Percentiles rank a stretch among this genome's conserved stretches.
phyloP scores from a whole-genome alignment of 2,113 vertebrate genomes.

The Plecturocebus donacophilus region DNA sequence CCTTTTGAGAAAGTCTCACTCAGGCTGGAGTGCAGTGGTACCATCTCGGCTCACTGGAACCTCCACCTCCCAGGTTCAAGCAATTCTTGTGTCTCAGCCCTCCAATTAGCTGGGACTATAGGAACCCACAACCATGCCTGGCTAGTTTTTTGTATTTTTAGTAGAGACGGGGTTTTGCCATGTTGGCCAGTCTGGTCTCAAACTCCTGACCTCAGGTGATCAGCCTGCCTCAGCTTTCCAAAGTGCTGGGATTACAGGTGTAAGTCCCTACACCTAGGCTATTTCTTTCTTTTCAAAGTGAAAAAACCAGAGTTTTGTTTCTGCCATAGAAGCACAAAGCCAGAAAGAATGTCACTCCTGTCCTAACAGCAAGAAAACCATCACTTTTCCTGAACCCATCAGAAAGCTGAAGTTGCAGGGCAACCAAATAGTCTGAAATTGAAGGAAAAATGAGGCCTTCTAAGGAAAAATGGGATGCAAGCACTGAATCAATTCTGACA shows the following conservation, averaged over 20 bases:
- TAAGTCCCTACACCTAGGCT: neutral
- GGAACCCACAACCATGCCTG: fast-evolving
- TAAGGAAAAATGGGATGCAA: neutral
- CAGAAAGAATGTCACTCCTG: neutral
- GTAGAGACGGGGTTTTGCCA: no score
- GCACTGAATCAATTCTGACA: neutral
- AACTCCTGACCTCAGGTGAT: no score
- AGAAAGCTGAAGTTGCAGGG: neutral
- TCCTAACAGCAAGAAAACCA: neutral
- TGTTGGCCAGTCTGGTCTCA: no score
- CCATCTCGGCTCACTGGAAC: no score
- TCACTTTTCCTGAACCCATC: neutral
- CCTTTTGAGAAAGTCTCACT: no score
- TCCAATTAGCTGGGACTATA: no score
- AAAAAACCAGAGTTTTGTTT: neutral
- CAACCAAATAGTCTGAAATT: neutral
- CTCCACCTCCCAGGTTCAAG: no score
- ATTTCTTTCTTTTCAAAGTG: neutral
- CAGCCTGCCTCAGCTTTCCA: no score
- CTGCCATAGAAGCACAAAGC: neutral
- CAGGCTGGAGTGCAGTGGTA: no score
- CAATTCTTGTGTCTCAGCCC: no score
- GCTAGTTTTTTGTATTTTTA: no score
- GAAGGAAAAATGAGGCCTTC: neutral
- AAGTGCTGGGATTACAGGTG: no score